Base-by-base conservation (phyloP, 92 coral and sea anemone genomes). In the Galaxea fascicularis region DNA sequence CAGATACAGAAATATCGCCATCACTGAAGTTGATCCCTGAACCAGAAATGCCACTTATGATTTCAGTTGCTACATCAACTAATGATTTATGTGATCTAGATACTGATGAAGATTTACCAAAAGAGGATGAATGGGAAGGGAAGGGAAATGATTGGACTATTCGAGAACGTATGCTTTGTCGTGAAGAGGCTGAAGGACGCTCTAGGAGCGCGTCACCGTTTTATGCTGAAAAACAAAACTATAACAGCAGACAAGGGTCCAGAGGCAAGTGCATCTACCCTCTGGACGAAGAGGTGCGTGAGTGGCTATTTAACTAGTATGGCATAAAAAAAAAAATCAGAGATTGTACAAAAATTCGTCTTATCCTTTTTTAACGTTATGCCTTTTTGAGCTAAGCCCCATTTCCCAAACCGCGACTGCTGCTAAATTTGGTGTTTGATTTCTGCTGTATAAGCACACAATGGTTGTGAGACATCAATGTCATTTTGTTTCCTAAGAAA, bases 181-280 rank as follows among this genome's bases (percentile, higher is more conserved):
- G 98, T n/a, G 92, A 67, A 16, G 82, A 82, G 14, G 95, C 81
- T 11, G 94, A 94, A 27, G 95, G 94, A 7, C 59, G 89, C 15
- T 94, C 95, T 10, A 71, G 91, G 29, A 90, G 92, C 58, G 89
- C 45, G 59, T 87, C 97, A 10, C 86, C 86, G 27, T 39, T 70
- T 46, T 56, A 68, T 30, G 73, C 35, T 26, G 79, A 65, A 20
- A 86, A 62, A 21, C 52, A 18, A 30, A 71, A 65, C 12, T 25
- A 60, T 22, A 49, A 78, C 15, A 22, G 52, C 30, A 44, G 9
- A 44, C 56, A 41, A 47, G 53, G 20, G 13, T 24, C 41, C 73
- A 14, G 25, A 31, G 26, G 35, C 65, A 35, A 22, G 29, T 29
- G 9, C 18, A 28, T 18, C 13, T 53, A 25, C 51, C 28, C 22